These are phyloP conservation scores for Nematostella vectensis DNA, from an alignment of 92 coral and sea anemone species.

Conservation along the genomic window DNA sequence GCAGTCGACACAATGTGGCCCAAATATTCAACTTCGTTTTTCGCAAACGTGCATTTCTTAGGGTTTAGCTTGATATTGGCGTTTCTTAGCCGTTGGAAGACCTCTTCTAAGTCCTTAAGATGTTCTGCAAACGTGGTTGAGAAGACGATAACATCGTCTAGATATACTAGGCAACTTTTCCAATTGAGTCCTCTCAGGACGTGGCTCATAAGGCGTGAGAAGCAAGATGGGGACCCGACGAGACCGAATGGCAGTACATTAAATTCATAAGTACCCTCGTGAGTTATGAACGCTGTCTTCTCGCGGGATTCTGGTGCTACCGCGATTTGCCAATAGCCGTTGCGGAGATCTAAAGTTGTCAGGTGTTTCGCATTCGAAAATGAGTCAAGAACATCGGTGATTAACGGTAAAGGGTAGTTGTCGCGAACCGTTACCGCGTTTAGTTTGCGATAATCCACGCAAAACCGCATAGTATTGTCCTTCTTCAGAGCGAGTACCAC, in stretches of 20 bases:
- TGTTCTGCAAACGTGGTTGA: constrained; percentile 35
- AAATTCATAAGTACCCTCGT: constrained; percentile 35
- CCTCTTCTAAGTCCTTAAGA: constrained; percentile 15
- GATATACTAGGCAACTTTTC: constrained; percentile 27
- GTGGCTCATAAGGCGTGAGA: constrained; percentile 36
- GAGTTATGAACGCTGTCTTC: constrained; percentile 37
- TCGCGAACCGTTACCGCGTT: too few relatives aligned
- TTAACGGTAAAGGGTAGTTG: too few relatives aligned
- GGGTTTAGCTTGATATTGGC: constrained; percentile 51
- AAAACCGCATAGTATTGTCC: too few relatives aligned
- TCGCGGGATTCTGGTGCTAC: constrained; percentile 6
- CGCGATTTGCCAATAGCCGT: constrained; percentile 19
- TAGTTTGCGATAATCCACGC: too few relatives aligned
- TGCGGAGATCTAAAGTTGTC: too few relatives aligned
- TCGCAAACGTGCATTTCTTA: constrained; percentile 38
- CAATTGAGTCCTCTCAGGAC: constrained; percentile 18
- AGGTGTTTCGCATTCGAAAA: too few relatives aligned
- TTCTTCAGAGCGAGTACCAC: too few relatives aligned
- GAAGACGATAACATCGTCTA: constrained; percentile 31
- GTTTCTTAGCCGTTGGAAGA: constrained; percentile 29
- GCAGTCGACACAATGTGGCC: constrained; percentile 44
- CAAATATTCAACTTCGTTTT: constrained; percentile 21
- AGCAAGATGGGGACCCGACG: constrained; percentile 25
- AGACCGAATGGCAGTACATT: constrained; percentile 38
- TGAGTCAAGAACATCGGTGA: too few relatives aligned